Evolutionary conservation across 2,113 vertebrate genomes (phyloP).

Genomic region (Cichladusa arquata): DNA sequence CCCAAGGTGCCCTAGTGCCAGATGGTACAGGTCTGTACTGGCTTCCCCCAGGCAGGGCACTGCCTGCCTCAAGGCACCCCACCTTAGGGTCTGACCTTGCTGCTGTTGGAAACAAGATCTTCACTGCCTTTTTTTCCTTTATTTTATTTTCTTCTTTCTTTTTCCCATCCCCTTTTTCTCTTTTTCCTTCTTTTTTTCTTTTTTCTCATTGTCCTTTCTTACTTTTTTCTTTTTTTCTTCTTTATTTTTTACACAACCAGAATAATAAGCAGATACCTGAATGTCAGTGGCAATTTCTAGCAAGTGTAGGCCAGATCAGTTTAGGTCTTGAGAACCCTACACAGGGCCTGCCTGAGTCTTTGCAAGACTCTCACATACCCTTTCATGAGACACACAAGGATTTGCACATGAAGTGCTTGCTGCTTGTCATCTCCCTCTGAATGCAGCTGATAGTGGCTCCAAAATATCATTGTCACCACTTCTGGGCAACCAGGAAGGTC

Average conservation of each 20-base stretch:
- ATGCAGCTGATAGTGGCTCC: not conserved
- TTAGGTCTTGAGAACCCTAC: not conserved
- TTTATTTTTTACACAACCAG: not conserved
- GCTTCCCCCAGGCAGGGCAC: not conserved
- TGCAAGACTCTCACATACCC: too few relatives aligned
- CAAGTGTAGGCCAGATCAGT: not conserved
- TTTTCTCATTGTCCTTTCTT: rapidly evolving
- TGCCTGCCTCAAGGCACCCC: not conserved
- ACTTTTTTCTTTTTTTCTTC: not conserved
- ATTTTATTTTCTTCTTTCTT: not conserved
- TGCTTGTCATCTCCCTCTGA: not conserved
- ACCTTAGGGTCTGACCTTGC: not conserved
- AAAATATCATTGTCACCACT: not conserved
- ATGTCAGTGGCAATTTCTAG: not conserved
- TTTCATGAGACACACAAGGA: not conserved
- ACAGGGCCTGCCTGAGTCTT: not conserved
- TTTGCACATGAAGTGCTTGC: rapidly evolving
- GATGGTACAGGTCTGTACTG: not conserved
- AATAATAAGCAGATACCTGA: not conserved
- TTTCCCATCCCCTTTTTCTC: rapidly evolving
- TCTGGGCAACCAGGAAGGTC: not conserved
- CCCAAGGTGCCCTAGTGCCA: not conserved
- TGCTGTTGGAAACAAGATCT: not conserved
- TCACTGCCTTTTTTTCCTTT: not conserved
- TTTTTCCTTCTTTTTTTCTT: rapidly evolving